Evolutionary conservation across 2,888 invertebrate species (phyloP), one percentile per base, ranked within the genome.

Genomic region (Coenonympha arcania): DNA sequence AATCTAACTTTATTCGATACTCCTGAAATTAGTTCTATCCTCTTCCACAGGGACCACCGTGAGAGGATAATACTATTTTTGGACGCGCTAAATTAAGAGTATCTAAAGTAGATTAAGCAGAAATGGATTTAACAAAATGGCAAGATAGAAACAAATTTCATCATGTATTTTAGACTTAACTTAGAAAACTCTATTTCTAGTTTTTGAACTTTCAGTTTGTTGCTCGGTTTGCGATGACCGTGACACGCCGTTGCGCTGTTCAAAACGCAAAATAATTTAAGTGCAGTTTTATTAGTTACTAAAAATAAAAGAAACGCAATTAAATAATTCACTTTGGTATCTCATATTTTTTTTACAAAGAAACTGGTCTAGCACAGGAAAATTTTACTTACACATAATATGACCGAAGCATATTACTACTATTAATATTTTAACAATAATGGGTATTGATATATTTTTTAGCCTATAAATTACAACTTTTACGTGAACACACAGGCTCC

Each of bases 401-500:
- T 13, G 36, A 45, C 26, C 45, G 36, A 45, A 34, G 36, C 28
- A 24, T 45, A 36, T 24, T 45, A 20, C 13, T 24, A 9, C 2
- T 13, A 42, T 28, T 30, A 30, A 8, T 20, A 24, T 41, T 22
- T 30, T 43, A 51, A 44, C 47, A 54, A 50, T 24, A 44, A 22
- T 48, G 47, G 42, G 50, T 50, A 31, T 50, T 28, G 40, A 47
- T 54, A 54, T 43, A 47, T 50, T 43, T 54, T 43, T 51, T 50
- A 64, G 64, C 64, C 63, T 64, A 65, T 71, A 64, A 64, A 71
- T 62, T 66, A 66, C 68, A 66, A 64, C 54, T 69, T 68, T 63
- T 69, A 73, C 65, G 69, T 84, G 83, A 84, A 85, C 84, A 84
- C 85, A 76, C 79, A 81, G 83, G 84, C 83, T 78, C 78, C 79